phyloP scores from a whole-genome alignment of 2,888 invertebrate species.

The Bembecia ichneumoniformis region DNA sequence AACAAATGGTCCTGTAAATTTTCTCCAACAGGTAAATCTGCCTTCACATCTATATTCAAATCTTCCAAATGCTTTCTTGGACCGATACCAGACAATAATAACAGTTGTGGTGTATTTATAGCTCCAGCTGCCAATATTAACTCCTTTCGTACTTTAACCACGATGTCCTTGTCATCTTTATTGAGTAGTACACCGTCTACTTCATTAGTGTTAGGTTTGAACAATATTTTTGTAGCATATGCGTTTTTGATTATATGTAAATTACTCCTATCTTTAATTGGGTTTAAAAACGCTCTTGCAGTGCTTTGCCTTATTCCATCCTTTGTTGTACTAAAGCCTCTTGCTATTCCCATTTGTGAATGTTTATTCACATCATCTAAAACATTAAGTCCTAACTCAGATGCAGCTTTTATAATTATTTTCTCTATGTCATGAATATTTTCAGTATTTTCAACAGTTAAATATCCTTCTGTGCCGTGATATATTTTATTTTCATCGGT shows the following conservation, averaged over 20 bases:
- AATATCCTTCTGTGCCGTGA: conserved; percentile 47
- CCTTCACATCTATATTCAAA: conserved; percentile 42
- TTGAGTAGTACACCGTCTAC: conserved; percentile 48
- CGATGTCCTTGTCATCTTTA: conserved; percentile 37
- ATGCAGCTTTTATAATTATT: conserved; percentile 40
- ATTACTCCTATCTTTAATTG: conserved; percentile 43
- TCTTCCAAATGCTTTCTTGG: conserved; percentile 47
- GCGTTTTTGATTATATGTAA: conserved; percentile 63
- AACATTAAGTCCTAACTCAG: conserved; percentile 50
- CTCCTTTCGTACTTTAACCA: conserved; percentile 52
- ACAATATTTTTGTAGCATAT: conserved; percentile 64
- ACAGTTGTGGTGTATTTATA: conserved; percentile 63
- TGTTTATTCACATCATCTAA: conserved; percentile 48
- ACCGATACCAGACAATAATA: conserved; percentile 68
- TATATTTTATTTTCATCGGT: conserved; percentile 25
- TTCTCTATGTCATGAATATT: conserved; percentile 25
- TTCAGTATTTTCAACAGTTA: conserved; percentile 39
- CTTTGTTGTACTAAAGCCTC: conserved; percentile 51
- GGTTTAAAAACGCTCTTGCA: conserved; percentile 64
- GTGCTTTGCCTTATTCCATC: conserved; percentile 62
- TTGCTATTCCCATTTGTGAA: conserved; percentile 60
- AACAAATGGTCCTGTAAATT: conserved; percentile 68
- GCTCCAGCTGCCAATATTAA: conserved; percentile 63
- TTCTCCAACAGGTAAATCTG: conserved; percentile 62
- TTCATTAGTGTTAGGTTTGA: conserved; percentile 56